Base-by-base conservation (phyloP, 2,797 vertebrate species). In the Cyclopterus lumpus region DNA sequence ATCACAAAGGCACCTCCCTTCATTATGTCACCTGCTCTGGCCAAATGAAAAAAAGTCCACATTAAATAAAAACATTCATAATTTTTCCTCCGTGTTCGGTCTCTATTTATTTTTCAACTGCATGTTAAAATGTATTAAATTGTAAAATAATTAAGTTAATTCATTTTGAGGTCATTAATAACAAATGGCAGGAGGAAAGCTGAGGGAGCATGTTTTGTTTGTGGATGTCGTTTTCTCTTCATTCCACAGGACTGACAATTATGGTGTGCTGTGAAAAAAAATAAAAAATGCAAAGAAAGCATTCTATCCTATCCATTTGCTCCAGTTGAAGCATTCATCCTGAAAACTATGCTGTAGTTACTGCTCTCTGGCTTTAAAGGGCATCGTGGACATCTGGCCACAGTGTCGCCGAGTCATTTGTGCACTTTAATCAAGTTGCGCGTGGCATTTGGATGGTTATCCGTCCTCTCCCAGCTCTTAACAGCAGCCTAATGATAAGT, bases 401-500 rank as follows among this genome's bases (percentile, higher is more conserved):
- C 42, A 5, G 15, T 38, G 1, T 70, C 61, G 65, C 58, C 10
- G 24, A 67, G 22, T 66, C 11, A 58, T 58, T 67, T 51, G 20
- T 57, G 48, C 55, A 20, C 42, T 61, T 55, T 65, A 42, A 67
- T 69, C 54, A 12, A 46, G 63, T 68, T 68, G 49, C 59, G 22
- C 22, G 24, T 64, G 58, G 57, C 67, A 71, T 61, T 66, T 16
- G 34, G 63, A 65, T 3, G 40, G 30, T 69, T 49, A 26, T 68
- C 26, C 36, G 3, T 46, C 70, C 38, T 32, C 24, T 48, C 4
- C 38, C 68, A 58, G 60, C 71, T 69, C 72, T 32, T 32, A 67
- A 67, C 63, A 64, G 20, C 22, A 14, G 71, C 32, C 54, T 62
- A 61, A 66, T 67, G 72, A 55, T 32, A 53, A 65, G 71, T 77